Base-by-base conservation (phyloP, 2,888 invertebrate species). In the Timema cristinae region DNA sequence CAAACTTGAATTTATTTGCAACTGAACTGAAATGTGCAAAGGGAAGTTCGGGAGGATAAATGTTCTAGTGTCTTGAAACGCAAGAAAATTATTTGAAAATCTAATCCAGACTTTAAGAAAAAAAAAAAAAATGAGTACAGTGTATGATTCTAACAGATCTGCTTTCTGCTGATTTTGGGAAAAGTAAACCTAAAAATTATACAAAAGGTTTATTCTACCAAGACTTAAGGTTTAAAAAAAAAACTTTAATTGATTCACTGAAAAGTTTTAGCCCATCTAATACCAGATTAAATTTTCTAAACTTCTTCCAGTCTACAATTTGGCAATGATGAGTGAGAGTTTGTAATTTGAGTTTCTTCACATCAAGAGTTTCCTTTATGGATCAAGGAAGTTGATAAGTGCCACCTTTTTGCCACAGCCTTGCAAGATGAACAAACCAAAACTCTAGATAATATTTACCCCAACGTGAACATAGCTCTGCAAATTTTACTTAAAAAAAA, bases 361-460 rank as follows among this genome's bases (percentile, higher is more conserved):
- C 32, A 4, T 66, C 66, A 66, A 49, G 48, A 66, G n/a, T 54
- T 32, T 4, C 32, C 32, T 32, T 32, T 32, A 1, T 61, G n/a
- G 15, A 61, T 61, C 10, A 32, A 61, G 11, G 13, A 6, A 66
- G 48, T n/a, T 66, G 49, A 66, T 11, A 66, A 66, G 49, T n/a
- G 49, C 48, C 11, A 7, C 13, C 7, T 66, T 48, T 66, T 47
- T 32, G 4, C 66, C 66, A 54, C 54, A 66, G 66, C 7, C 32
- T n/a, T 49, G 66, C 66, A 66, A 66, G 66, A 49, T 66, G 10
- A 32, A 66, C 16, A 32, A 66, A 47, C 13, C 8, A 48, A 54
- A 11, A 13, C 2, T n/a, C 54, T 54, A 54, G 11, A 16, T 5
- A 13, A 32, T 48, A 8, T 66, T 5, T 2, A 66, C 66, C n/a